Base-by-base conservation (phyloP, 2,888 invertebrate genomes). In the Brenthis hecate region DNA sequence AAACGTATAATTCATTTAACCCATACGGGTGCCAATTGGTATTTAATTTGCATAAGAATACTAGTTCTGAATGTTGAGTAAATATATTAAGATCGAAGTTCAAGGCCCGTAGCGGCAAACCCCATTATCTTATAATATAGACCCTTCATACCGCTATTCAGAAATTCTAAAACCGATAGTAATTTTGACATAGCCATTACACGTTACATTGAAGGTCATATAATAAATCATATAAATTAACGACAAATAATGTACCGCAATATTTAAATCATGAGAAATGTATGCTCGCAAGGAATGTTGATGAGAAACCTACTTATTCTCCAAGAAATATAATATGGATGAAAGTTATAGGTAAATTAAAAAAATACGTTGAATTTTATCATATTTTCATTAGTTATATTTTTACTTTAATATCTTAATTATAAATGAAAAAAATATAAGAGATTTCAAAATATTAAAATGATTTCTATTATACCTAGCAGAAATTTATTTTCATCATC, bases 41-140 rank as follows among this genome's bases (percentile, higher is more conserved):
- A 65, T 68, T 65, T 48, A 64, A 67, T 72, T 73, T 68, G 65
- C 68, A 68, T 68, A 61, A 53, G 50, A 69, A 65, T 66, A 66
- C 73, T 60, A 69, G 67, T 68, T 72, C 47, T 61, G 57, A 43
- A 56, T 62, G 62, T 68, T 62, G 57, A 57, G 61, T 65, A 66
- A 69, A 73, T 63, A 63, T 63, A 55, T 62, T 43, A 55, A 65
- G 60, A 61, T 63, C 28, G 61, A 71, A 70, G 69, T 72, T 74
- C 72, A 73, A 69, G 73, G 71, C 36, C 36, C 47, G 23, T 36
- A 57, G 65, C 43, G 68, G 68, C 56, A 51, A 60, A 64, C 70
- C 66, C 43, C 54, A 64, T 55, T 19, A 57, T 32, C 56, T 64
- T 48, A 61, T 43, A 61, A 48, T 50, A 43, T 23, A 61, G 36